These are phyloP conservation scores for Gadus chalcogrammus DNA, from an alignment of 2,113 vertebrate genomes.

Conservation along the genomic window DNA sequence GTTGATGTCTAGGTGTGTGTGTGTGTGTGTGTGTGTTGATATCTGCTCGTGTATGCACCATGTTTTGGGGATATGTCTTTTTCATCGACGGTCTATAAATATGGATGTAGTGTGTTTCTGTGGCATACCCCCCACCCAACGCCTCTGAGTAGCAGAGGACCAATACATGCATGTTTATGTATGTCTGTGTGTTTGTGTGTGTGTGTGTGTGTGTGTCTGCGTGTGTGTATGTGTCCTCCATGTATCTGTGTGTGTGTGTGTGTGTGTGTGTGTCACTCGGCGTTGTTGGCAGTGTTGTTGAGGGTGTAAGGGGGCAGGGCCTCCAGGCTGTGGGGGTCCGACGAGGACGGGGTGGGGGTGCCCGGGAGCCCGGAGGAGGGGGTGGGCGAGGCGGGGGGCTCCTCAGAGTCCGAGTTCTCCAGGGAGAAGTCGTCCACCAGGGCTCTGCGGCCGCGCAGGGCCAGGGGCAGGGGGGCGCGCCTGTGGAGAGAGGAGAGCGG, in stretches of 20 bases:
- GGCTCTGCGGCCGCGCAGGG: slow-evolving; percentile 69
- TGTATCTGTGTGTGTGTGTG: slow-evolving; percentile 29
- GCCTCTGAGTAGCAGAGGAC: no score
- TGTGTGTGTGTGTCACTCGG: slow-evolving; percentile 53
- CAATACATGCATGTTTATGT: no score
- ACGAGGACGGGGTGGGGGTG: slow-evolving; percentile 63
- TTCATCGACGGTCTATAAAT: neutral
- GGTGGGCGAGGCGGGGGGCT: slow-evolving; percentile 69
- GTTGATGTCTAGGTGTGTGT: slow-evolving; percentile 9
- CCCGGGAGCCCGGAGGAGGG: slow-evolving; percentile 67
- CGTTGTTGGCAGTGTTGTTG: slow-evolving; percentile 70
- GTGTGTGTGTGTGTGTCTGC: slow-evolving; percentile 21
- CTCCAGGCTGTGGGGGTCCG: slow-evolving; percentile 68
- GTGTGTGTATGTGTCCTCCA: slow-evolving; percentile 49
- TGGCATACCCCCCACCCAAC: neutral
- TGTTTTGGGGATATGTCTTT: neutral
- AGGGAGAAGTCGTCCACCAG: slow-evolving; percentile 74
- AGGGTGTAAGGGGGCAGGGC: slow-evolving; percentile 69
- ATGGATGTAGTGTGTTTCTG: neutral
- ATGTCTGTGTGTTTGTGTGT: slow-evolving; percentile 1
- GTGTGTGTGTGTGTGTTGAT: neutral
- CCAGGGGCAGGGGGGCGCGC: slow-evolving; percentile 67
- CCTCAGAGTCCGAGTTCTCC: slow-evolving; percentile 78
- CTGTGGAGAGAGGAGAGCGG: slow-evolving; percentile 38
- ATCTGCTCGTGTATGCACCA: slow-evolving; percentile 5